Base-by-base conservation (phyloP, 2,888 invertebrate genomes). In the Hypomecis atomaria region DNA sequence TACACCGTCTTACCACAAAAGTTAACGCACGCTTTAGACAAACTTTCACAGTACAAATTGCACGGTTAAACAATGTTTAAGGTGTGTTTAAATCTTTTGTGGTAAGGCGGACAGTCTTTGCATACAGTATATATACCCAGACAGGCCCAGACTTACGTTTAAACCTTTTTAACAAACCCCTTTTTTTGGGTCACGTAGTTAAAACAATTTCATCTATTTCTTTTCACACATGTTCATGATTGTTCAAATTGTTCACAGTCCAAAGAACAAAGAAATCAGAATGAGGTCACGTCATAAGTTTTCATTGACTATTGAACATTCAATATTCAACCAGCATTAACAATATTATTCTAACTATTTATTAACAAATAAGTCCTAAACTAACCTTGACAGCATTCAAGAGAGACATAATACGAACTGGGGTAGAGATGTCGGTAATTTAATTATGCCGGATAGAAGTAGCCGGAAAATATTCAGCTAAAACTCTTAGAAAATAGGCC, bases 321-420 rank as follows among this genome's bases (percentile, higher is more conserved):
- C 36, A 50, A 44, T 23, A 65, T 65, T 52, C 65, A 60, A 38
- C 38, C 37, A 23, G 13, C 10, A 60, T 60, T 65, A 53, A 60
- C 60, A 58, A 65, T 53, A 65, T 57, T 60, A 65, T 65, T 57
- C 57, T 56, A 65, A 56, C 43, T 61, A 65, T 68, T 68, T 62
- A 50, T 63, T 65, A 67, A 64, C 65, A 61, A 70, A 68, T 62
- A 68, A 36, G 49, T 59, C 54, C 37, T 55, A 66, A 52, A 33
- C 23, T 57, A 65, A 62, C 71, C 71, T 71, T 71, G 67, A 63
- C 69, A 59, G 65, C 69, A 66, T 66, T 69, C 64, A 49, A 64
- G 52, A 65, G 44, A 58, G 60, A 61, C 64, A 49, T 64, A 64
- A 59, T 55, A 42, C 55, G 37, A 55, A 53, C 37, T 49, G 38